Base-by-base conservation (phyloP, 1,140 invertebrate genomes). In the Pararge aegeria region DNA sequence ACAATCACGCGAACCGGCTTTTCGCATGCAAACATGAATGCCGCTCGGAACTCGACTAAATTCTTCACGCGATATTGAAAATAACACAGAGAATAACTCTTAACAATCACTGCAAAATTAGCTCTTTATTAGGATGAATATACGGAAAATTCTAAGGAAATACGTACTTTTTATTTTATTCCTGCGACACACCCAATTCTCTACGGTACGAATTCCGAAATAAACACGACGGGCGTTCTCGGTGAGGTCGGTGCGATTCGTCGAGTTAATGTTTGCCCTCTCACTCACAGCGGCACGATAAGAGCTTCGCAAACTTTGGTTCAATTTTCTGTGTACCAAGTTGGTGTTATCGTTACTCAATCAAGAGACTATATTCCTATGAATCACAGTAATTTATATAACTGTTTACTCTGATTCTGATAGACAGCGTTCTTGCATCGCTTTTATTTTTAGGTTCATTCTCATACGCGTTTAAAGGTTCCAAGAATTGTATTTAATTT, bases 131-230 rank as follows among this genome's bases (percentile, higher is more conserved):
- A 42, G 5, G 15, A 34, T 40, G 13, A 38, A 13, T 42, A 6
- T 15, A 46, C 5, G 6, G 34, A 10, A 50, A 61, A 61, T 60
- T 34, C 48, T 50, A 18, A 21, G 16, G 55, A 55, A 46, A 62
- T 78, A 89, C 86, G 57, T 85, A 87, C 83, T 86, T 85, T n/a
- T 71, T 80, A 70, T 60, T 67, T 60, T 63, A 68, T 55, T 62
- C 62, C 10, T 63, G 64, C 61, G 78, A 82, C 73, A 86, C 83
- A 80, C 83, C 66, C 65, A 61, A 68, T 71, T 56, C 64, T 62
- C 48, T 62, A 68, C 37, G 54, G 67, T 66, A 67, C 57, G 66
- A 76, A 78, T 71, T 87, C 78, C 75, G 82, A 87, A 84, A 82
- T 84, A 80, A 78, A 73, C 73, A 63, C 70, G 67, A 55, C 71